Conservation (phyloP, 2,113 vertebrate genomes). For the Paralichthys olivaceus region DNA sequence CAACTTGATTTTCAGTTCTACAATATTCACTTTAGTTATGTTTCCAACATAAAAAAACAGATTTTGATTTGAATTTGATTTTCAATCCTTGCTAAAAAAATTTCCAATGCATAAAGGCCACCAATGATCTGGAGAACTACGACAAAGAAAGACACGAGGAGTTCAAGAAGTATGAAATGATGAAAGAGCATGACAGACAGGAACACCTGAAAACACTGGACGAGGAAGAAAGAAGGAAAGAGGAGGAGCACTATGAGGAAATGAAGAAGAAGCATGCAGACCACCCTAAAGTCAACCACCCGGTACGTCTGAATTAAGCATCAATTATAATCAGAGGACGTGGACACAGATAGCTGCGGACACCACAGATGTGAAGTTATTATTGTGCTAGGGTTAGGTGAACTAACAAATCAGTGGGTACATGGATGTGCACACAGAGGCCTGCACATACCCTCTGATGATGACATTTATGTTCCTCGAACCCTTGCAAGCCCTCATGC, state of each 20-base stretch:
- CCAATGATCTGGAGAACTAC: slow-evolving; percentile 93
- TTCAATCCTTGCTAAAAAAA: background rate
- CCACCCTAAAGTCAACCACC: slow-evolving; percentile 98
- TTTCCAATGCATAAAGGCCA: slow-evolving; percentile 83
- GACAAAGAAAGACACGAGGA: slow-evolving; percentile 96
- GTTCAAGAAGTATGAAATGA: slow-evolving; percentile 97
- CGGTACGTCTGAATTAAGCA: slow-evolving; percentile 80
- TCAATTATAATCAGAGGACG: background rate
- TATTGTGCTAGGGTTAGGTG: too few relatives aligned
- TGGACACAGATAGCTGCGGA: too few relatives aligned
- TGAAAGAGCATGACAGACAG: slow-evolving; percentile 94
- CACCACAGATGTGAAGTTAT: too few relatives aligned
- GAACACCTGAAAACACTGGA: slow-evolving; percentile 93
- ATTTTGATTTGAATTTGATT: background rate
- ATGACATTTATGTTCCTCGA: background rate
- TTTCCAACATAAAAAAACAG: background rate
- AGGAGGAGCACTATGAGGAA: slow-evolving; percentile 93
- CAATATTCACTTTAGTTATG: background rate
- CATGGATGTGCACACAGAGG: too few relatives aligned
- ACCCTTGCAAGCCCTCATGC: too few relatives aligned
- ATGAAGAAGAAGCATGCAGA: slow-evolving; percentile 96
- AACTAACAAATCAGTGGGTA: too few relatives aligned
- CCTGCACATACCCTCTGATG: background rate
- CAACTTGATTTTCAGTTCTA: background rate
- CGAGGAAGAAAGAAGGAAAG: slow-evolving; percentile 89